Conservation (phyloP, 2,113 vertebrate species). For the Pipra filicauda region DNA sequence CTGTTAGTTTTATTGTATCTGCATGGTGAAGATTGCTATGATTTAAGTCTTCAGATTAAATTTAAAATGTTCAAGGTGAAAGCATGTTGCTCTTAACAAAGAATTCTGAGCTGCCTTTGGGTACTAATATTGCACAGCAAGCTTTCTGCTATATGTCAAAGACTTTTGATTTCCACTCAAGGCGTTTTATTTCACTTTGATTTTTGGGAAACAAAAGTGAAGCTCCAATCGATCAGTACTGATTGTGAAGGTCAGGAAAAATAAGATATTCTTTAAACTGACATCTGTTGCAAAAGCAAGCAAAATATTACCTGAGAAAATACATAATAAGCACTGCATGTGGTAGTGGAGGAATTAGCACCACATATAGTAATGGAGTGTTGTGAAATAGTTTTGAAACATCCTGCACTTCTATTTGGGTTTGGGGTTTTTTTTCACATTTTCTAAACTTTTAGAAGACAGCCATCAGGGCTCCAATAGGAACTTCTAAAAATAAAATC, state of each 20-base stretch:
- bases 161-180: slow-evolving; percentile 97
- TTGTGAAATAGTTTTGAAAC: background rate
- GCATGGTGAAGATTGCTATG: slow-evolving; percentile 63
- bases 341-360: background rate
- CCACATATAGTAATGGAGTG: background rate
- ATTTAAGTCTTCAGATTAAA: slow-evolving; percentile 71
- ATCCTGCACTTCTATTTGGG: background rate
- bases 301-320: slow-evolving; percentile 60
- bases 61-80: slow-evolving; percentile 71
- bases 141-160: slow-evolving; percentile 81
- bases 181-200: slow-evolving; percentile 93
- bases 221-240: slow-evolving; percentile 83
- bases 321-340: slow-evolving; percentile 38
- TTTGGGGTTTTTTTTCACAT: background rate
- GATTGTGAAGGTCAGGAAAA: slow-evolving; percentile 89
- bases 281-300: slow-evolving; percentile 62
- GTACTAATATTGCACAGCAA: slow-evolving; percentile 78
- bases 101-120: slow-evolving; percentile 77
- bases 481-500: slow-evolving; percentile 4
- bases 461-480: background rate
- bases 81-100: slow-evolving; percentile 76
- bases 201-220: slow-evolving; percentile 91
- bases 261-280: slow-evolving; percentile 69
- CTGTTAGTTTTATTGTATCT: slow-evolving; percentile 60
- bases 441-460: background rate